A percentile compares a stretch with the other conserved stretches of the same genome.
These are phyloP conservation scores for Osmerus mordax DNA, from an alignment of 2,113 vertebrate genomes.

Conservation along the genomic window DNA sequence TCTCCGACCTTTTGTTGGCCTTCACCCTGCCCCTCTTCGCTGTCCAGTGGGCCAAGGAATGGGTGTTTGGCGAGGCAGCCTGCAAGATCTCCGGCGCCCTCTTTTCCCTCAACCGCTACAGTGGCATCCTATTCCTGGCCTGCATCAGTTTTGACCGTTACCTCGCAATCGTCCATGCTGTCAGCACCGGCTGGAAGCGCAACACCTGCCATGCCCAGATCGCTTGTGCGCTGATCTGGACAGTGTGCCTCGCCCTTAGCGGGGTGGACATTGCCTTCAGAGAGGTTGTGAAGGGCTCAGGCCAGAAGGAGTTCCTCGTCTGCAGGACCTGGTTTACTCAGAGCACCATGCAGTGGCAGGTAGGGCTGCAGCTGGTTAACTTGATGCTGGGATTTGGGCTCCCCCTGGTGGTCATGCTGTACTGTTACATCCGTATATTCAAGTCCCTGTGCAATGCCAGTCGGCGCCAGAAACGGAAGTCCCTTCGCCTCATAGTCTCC, in stretches of 20 bases:
- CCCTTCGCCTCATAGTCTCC: constrained; percentile 68
- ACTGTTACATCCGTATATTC: constrained; percentile 78
- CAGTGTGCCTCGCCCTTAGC: constrained; percentile 61
- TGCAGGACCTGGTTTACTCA: constrained; percentile 58
- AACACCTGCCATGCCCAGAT: constrained; percentile 68
- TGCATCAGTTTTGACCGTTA: constrained; percentile 82
- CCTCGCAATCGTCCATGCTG: constrained; percentile 75
- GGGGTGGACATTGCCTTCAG: constrained; percentile 67
- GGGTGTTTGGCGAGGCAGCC: constrained; percentile 68
- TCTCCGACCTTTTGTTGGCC: constrained; percentile 82
- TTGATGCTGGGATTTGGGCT: constrained; percentile 71
- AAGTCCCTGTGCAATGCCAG: constrained; percentile 65
- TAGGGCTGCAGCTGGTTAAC: constrained; percentile 64
- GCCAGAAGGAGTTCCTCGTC: neutral
- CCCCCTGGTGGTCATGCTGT: constrained; percentile 76
- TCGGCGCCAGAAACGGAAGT: constrained; percentile 71
- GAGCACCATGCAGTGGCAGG: constrained; percentile 56
- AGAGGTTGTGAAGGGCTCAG: constrained; percentile 23
- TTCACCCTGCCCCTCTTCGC: constrained; percentile 82
- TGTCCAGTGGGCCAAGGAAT: constrained; percentile 64
- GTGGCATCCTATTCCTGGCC: constrained; percentile 76
- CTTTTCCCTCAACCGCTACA: constrained; percentile 77
- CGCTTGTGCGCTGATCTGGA: constrained; percentile 70
- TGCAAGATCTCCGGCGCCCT: constrained; percentile 76
- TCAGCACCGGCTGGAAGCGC: constrained; percentile 65